Conservation (phyloP, 2,888 invertebrate genomes). For the Iselma pallidipennis region DNA sequence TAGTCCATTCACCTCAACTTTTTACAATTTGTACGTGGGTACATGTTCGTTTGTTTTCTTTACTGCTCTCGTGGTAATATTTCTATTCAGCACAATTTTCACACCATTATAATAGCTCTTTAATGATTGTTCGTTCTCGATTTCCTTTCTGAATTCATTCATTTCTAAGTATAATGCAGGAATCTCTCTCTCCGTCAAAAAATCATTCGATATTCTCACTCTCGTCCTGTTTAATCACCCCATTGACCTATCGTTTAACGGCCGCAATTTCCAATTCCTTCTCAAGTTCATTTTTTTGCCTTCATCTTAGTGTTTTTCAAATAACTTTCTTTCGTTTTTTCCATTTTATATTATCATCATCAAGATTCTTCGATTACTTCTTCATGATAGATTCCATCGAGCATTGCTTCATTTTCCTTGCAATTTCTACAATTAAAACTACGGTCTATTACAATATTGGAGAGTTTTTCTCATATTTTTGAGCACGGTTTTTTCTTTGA, state of each 20-base stretch:
- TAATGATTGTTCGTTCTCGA: constrained; percentile 5
- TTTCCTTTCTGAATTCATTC: constrained; percentile 5
- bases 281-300: too few relatives aligned
- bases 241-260: constrained; percentile 1
- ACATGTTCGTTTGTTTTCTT: not conserved
- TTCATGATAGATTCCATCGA: not conserved
- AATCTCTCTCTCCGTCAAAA: not conserved
- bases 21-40: not conserved
- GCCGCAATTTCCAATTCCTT: not conserved
- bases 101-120: constrained; percentile 5
- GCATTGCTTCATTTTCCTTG: not conserved
- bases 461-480: too few relatives aligned
- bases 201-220: not conserved
- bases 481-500: too few relatives aligned
- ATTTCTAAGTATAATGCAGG: not conserved
- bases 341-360: not conserved
- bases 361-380: not conserved
- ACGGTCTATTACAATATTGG: not conserved
- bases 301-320: not conserved
- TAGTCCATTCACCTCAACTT: not conserved
- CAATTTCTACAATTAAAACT: not conserved
- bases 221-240: constrained; percentile 2
- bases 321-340: not conserved
- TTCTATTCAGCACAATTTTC: not conserved
- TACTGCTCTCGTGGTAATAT: not conserved